Base-by-base conservation (phyloP, 2,797 vertebrate genomes). In the Denticeps clupeoides region DNA sequence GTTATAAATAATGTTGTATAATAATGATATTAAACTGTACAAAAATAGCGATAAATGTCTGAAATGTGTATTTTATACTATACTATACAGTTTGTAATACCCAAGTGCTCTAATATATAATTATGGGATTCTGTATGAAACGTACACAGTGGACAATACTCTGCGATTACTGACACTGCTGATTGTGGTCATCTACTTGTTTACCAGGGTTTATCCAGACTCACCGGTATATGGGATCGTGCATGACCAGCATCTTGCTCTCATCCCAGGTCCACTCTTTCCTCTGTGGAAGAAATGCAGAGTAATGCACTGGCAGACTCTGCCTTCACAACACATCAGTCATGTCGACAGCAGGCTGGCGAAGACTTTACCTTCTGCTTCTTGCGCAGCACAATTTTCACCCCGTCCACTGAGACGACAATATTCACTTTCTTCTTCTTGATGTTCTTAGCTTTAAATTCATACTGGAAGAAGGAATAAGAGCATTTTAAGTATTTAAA, bases 351-450 rank as follows among this genome's bases (percentile, higher is more conserved):
- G n/a, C n/a, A n/a, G n/a, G n/a, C n/a, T n/a, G n/a, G n/a, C n/a
- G n/a, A n/a, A n/a, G n/a, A n/a, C n/a, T 68, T 52, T 56, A 82
- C 87, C 86, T 90, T 89, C 63, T 85, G 85, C 61, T 91, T 92
- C 77, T 87, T 91, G 64, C 88, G 83, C 47, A 82, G 74, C 3
- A 81, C 67, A 67, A 90, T 79, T 60, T 85, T 87, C 62, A 88
- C 86, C 0, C 85, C 85, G 0, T 89, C 87, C 62, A 89, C 86
- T 0, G 89, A 90, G 67, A 93, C 87, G 1, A 86, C 64, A 9
- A 94, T 82, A 81, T 71, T 89, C 60, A 88, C 89, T 58, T 90
- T 89, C 77, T 88, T 92, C 81, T 89, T 93, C 69, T 91, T 91
- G 58, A 90, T 82, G 59, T 84, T 89, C 72, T 91, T 90, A 46